Evolutionary conservation across 1,140 invertebrate genomes (phyloP), one percentile per base, ranked within the genome.

Genomic region (Papilio dardanus): DNA sequence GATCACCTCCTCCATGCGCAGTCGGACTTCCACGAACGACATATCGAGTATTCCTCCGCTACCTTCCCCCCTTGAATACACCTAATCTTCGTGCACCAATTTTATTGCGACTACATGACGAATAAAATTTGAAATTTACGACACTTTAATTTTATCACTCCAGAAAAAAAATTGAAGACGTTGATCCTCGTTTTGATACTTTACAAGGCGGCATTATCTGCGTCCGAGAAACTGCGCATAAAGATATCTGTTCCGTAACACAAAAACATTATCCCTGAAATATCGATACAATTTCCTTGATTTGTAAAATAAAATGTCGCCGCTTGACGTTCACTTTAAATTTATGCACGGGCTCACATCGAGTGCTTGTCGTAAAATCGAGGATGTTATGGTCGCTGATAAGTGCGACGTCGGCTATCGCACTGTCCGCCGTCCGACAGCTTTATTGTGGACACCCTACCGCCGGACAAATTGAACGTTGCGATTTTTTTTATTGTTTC

Each of bases 241-340:
- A 91, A 90, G 87, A 88, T 88, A 90, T 87, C 88, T 81, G 85
- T 90, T 83, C 84, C 78, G 81, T 81, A 86, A 84, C 85, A 90
- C 83, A 86, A 87, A 88, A 90, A 87, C 85, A 87, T 92, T 90
- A 90, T 90, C 87, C 83, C 84, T 89, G 86, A 91, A 89, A 89
- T 92, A 92, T 92, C 88, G 88, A 88, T 88, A 88, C 88, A 88
- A 89, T 92, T 91, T 89, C 85, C 89, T 88, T 92, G 91, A 92
- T 92, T 87, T 83, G 89, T 86, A 88, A 88, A 90, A 91, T 91
- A 89, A 91, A 92, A 89, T 90, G 82, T 87, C 77, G 85, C 75
- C 73, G 81, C 81, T 86, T 89, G 89, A 90, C 88, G 87, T 90
- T 89, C 87, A 83, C 84, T 84, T 84, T 79, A 82, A 92, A 92